Evolutionary conservation across 2,113 vertebrate species (phyloP).

Genomic region (Colinus virginianus): DNA sequence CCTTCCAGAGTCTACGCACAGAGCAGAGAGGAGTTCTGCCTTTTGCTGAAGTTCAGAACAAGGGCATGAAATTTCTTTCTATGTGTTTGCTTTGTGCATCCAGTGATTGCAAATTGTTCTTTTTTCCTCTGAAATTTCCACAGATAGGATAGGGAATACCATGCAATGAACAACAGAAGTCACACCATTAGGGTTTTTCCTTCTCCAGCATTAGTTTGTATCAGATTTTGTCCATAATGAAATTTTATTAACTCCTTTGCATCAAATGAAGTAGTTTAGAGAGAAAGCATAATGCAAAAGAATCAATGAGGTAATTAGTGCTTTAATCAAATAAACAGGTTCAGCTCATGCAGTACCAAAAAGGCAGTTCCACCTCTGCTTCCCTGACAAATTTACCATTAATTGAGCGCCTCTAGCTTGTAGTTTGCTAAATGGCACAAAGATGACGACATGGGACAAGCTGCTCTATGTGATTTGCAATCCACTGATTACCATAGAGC

Average conservation of each 20-base stretch:
- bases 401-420: slow-evolving; percentile 4
- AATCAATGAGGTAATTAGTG: slow-evolving; percentile 33
- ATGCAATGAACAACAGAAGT: neutral
- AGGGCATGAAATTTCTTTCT: slow-evolving; percentile 32
- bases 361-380: slow-evolving; percentile 41
- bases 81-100: neutral
- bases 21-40: neutral
- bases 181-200: neutral
- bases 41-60: neutral
- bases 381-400: slow-evolving; percentile 8
- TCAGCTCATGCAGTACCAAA: slow-evolving; percentile 21
- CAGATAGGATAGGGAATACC: neutral
- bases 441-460: neutral
- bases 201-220: neutral
- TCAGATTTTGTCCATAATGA: neutral
- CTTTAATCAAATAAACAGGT: slow-evolving; percentile 44
- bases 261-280: slow-evolving; percentile 6
- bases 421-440: slow-evolving; percentile 28
- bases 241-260: neutral
- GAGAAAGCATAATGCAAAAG: neutral
- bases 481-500: slow-evolving; percentile 22
- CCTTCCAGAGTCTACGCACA: neutral
- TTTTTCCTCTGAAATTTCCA: slow-evolving; percentile 22
- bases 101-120: neutral
- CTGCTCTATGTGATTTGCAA: neutral